Evolutionary conservation across 2,888 invertebrate species (phyloP).

Genomic region (Nephrotoma guestfalica): DNA sequence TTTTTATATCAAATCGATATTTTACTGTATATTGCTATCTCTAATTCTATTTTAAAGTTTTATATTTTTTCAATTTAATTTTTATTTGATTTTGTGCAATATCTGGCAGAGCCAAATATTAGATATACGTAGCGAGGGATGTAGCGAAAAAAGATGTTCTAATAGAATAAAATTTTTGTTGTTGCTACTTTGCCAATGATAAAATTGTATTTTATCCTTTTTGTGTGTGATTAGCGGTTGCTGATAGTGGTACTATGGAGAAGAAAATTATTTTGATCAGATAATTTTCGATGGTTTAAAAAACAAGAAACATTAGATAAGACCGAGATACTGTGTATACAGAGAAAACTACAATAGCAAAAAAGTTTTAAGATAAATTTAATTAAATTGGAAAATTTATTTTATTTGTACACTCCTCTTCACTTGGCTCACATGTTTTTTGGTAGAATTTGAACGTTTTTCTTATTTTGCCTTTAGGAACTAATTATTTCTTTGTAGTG

Average conservation of each 20-base stretch:
- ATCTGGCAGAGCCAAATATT: too few species aligned
- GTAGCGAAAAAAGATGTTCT: neutral
- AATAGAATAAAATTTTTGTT: neutral
- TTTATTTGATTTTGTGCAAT: neutral
- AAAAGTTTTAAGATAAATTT: neutral
- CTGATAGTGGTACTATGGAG: neutral
- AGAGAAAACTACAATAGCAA: neutral
- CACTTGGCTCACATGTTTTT: too few species aligned
- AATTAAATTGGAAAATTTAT: neutral
- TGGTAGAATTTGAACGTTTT: too few species aligned
- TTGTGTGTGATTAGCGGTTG: neutral
- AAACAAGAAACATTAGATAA: neutral
- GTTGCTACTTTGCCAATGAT: neutral
- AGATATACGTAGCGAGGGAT: neutral
- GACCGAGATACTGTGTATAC: neutral
- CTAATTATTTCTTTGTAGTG: too few species aligned
- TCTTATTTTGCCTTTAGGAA: too few species aligned
- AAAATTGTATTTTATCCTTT: neutral
- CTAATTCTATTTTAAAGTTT: neutral
- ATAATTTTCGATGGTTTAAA: neutral
- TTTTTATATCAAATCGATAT: neutral
- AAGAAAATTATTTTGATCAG: neutral
- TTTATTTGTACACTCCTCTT: neutral
- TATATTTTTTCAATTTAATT: neutral
- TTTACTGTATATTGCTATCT: neutral